phyloP scores from a whole-genome alignment of 2,888 invertebrate species.

The Caenorhabditis imperialis region DNA sequence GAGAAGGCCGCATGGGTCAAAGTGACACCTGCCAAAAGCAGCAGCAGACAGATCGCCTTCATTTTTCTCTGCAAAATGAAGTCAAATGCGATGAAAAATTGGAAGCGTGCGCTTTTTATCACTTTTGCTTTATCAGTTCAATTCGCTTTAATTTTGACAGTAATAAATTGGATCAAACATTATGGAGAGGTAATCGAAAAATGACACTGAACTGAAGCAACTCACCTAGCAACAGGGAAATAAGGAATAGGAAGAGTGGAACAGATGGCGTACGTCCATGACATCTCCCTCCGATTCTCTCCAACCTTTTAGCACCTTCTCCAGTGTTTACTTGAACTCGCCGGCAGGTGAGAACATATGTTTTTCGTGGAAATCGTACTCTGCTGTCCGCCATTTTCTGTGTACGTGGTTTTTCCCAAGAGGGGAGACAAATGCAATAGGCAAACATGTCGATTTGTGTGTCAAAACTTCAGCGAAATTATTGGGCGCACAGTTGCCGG shows the following conservation, averaged over 20 bases:
- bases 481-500: no score
- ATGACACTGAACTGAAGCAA: no score
- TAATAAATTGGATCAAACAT: conserved; percentile 32
- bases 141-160: conserved; percentile 14
- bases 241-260: neutral
- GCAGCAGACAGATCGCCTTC: conserved; percentile 19
- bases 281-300: conserved; percentile 1
- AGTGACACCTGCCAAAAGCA: conserved; percentile 24
- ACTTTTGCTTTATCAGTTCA: conserved; percentile 8
- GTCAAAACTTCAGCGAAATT: no score
- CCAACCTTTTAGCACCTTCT: conserved; percentile 27
- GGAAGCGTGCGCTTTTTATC: conserved; percentile 34
- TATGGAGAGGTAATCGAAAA: no score
- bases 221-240: neutral
- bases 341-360: conserved; percentile 3
- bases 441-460: no score
- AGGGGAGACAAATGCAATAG: no score
- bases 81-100: conserved; percentile 11
- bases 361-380: neutral
- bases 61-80: conserved; percentile 23
- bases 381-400: neutral
- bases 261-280: conserved; percentile 17
- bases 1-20: conserved; percentile 57
- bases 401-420: no score
- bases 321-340: conserved; percentile 1